These are phyloP conservation scores for Sebastes kiyomatsui DNA, from an alignment of 2,797 vertebrate genomes.

Conservation along the genomic window DNA sequence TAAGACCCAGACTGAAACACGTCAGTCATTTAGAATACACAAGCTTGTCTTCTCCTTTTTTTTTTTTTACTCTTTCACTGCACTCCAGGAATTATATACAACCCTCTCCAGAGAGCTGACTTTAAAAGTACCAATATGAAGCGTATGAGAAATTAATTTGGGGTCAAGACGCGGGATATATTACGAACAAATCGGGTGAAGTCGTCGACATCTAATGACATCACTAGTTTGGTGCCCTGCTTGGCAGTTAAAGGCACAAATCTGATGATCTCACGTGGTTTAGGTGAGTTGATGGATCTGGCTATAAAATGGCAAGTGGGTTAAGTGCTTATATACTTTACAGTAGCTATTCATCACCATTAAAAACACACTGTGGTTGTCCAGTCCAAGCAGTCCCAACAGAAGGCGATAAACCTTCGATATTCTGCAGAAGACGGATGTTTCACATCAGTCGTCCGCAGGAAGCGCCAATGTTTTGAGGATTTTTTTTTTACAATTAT, in stretches of 20 bases:
- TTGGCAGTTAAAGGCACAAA: slow-evolving; percentile 82
- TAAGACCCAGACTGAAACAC: slow-evolving; percentile 42
- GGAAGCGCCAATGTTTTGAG: slow-evolving; percentile 41
- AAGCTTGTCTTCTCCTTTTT: slow-evolving; percentile 27
- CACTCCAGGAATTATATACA: slow-evolving; percentile 51
- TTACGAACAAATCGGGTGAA: slow-evolving; percentile 37
- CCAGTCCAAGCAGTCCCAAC: slow-evolving; percentile 53
- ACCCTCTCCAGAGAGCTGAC: slow-evolving; percentile 42
- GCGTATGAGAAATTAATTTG: slow-evolving; percentile 30
- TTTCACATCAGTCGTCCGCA: slow-evolving; percentile 68
- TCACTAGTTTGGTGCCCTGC: slow-evolving; percentile 81
- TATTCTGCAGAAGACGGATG: slow-evolving; percentile 51
- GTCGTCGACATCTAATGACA: slow-evolving; percentile 68
- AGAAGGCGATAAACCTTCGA: slow-evolving; percentile 27
- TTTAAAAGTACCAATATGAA: slow-evolving; percentile 55
- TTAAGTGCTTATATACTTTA: slow-evolving; percentile 75
- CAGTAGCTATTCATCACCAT: slow-evolving; percentile 66
- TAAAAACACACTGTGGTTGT: slow-evolving; percentile 53
- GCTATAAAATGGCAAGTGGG: slow-evolving; percentile 54
- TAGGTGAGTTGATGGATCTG: slow-evolving; percentile 58
- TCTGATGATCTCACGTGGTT: slow-evolving; percentile 75
- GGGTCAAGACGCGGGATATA: slow-evolving; percentile 26
- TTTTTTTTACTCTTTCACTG: slow-evolving; percentile 29
- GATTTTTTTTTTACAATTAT: slow-evolving; percentile 13
- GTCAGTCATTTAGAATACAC: slow-evolving; percentile 49